phyloP scores from a whole-genome alignment of 2,113 vertebrate genomes.

The Calonectris borealis region DNA sequence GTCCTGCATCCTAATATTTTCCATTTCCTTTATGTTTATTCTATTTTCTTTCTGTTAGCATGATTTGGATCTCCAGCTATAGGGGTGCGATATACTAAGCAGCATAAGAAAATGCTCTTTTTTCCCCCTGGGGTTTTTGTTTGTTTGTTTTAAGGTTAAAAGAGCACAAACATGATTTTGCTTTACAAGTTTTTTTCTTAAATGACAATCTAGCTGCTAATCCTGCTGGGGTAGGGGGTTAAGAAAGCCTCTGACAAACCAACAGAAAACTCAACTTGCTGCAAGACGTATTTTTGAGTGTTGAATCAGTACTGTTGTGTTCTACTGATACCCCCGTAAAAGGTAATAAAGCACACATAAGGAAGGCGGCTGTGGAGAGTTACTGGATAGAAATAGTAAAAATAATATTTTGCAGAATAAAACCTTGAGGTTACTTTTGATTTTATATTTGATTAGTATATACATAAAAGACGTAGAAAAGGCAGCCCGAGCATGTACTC shows the following conservation, averaged over 20 bases:
- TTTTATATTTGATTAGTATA: not conserved
- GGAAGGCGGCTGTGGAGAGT: not conserved
- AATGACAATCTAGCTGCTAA: not conserved
- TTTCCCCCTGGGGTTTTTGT: no score
- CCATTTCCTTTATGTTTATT: not conserved
- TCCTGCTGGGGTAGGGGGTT: not conserved
- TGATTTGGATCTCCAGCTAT: not conserved
- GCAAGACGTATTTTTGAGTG: not conserved
- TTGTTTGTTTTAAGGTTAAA: not conserved
- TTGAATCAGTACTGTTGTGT: not conserved
- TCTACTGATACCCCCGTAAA: not conserved
- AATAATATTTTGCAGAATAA: not conserved
- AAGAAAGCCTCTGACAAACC: not conserved
- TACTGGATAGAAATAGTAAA: not conserved
- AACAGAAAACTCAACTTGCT: not conserved
- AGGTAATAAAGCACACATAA: not conserved
- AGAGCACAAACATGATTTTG: not conserved
- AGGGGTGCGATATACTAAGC: not conserved
- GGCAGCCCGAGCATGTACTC: not conserved
- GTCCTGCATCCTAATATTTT: not conserved
- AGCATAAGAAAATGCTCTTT: not conserved
- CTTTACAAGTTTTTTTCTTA: not conserved
- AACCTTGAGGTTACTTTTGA: not conserved
- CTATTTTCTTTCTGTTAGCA: not conserved
- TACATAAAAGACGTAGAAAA: not conserved